Percentiles rank a stretch among this genome's conserved stretches.
These are phyloP conservation scores for Saimiri boliviensis DNA, from an alignment of 2,113 vertebrate species.

Conservation along the genomic window DNA sequence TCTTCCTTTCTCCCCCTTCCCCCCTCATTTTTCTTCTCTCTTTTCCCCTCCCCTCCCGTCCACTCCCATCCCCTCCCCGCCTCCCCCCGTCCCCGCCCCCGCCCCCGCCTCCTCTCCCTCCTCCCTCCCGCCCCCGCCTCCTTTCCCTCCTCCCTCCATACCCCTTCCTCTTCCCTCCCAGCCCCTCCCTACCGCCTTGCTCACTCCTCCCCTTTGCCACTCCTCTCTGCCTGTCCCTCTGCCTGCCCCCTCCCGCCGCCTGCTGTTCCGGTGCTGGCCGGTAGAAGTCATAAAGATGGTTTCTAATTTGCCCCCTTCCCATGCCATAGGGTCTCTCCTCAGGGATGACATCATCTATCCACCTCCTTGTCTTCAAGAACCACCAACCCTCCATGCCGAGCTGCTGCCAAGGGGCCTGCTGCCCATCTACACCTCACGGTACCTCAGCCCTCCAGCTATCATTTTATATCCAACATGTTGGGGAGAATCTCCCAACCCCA, in stretches of 20 bases:
- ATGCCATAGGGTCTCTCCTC: constrained; percentile 32
- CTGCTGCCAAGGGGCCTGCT: not conserved
- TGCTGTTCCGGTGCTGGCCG: constrained; percentile 42
- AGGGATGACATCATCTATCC: constrained; percentile 42
- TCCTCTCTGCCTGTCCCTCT: not conserved
- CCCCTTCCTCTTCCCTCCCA: not conserved
- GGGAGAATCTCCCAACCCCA: not conserved
- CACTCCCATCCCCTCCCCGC: too few species aligned
- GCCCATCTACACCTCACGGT: not conserved
- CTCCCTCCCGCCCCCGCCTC: too few species aligned
- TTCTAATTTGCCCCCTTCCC: constrained; percentile 57
- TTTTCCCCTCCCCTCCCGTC: fast-evolving
- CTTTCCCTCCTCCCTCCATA: too few species aligned
- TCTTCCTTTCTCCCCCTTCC: too few species aligned
- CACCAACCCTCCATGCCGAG: not conserved
- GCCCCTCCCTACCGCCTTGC: not conserved
- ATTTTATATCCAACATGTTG: fast-evolving
- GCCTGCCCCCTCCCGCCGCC: not conserved
- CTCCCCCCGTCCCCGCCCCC: too few species aligned
- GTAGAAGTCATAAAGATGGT: constrained; percentile 59
- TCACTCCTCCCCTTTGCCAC: too few species aligned
- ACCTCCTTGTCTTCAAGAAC: constrained; percentile 6
- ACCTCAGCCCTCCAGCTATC: not conserved
- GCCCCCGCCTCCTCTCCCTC: fast-evolving
- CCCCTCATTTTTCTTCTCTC: not conserved